A percentile compares a stretch with the other conserved stretches of the same genome.
phyloP scores from a whole-genome alignment of 2,113 vertebrate genomes.

The Cololabis saira region DNA sequence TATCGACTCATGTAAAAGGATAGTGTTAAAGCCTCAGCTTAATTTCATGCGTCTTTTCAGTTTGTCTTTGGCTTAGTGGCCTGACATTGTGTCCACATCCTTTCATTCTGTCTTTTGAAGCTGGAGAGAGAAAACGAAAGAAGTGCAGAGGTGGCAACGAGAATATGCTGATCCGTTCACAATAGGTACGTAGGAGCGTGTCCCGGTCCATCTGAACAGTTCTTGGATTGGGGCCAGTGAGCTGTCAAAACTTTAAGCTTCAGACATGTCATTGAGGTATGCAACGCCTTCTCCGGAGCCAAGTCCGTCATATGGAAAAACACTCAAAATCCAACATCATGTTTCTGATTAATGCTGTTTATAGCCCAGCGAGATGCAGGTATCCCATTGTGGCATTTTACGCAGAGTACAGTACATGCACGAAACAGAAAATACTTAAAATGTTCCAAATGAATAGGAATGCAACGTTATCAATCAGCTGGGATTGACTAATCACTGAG shows the following conservation, averaged over 20 bases:
- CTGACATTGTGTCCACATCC: slow-evolving; percentile 53
- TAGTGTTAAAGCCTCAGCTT: slow-evolving; percentile 33
- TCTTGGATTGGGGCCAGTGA: slow-evolving; percentile 20
- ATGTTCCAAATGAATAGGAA: slow-evolving; percentile 8
- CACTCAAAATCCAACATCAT: slow-evolving; percentile 12
- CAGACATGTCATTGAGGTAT: slow-evolving; percentile 26
- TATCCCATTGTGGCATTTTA: slow-evolving; percentile 49
- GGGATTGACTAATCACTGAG: not conserved
- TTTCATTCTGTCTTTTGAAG: slow-evolving; percentile 57
- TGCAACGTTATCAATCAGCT: not conserved
- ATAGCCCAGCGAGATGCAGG: slow-evolving; percentile 42
- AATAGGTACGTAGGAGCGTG: slow-evolving; percentile 4
- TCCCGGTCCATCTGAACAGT: slow-evolving; percentile 25
- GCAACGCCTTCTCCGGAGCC: slow-evolving; percentile 4
- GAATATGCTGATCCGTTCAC: not conserved
- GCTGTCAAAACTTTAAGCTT: slow-evolving; percentile 30
- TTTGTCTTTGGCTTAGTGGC: slow-evolving; percentile 50
- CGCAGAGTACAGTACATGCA: not conserved
- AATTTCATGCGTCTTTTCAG: slow-evolving; percentile 30
- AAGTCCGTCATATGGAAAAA: slow-evolving; percentile 51
- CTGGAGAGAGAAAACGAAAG: not conserved
- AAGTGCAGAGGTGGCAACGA: not conserved
- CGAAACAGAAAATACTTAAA: not conserved
- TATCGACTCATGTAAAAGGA: slow-evolving; percentile 25
- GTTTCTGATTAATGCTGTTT: slow-evolving; percentile 49